Conservation (phyloP, 1,140 invertebrate genomes). For the Venustaconcha ellipsiformis region DNA sequence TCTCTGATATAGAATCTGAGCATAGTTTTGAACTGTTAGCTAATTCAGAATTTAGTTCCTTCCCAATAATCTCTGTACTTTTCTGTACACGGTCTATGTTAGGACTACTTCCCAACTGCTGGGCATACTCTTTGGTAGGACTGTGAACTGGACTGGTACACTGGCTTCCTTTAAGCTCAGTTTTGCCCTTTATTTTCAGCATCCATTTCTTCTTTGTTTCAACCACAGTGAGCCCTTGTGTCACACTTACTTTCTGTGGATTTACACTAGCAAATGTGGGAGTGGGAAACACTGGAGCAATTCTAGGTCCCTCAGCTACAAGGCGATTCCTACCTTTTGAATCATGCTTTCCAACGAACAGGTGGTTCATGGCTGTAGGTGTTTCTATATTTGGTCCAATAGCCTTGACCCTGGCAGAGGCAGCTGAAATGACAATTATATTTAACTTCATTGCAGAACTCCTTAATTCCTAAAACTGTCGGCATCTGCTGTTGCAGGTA, state of each 20-base stretch:
- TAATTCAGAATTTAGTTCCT: no score
- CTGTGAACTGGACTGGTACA: no score
- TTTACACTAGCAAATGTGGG: not conserved
- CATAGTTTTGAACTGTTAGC: no score
- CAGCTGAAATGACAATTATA: constrained; percentile 37
- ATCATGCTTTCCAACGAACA: constrained; percentile 55
- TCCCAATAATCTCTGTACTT: no score
- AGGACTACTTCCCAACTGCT: no score
- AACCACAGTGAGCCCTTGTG: not conserved
- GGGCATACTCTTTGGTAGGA: no score
- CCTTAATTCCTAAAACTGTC: not conserved
- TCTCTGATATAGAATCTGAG: no score
- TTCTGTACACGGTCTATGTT: no score
- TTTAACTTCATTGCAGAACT: constrained; percentile 9
- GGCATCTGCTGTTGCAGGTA: not conserved
- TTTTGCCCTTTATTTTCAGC: no score
- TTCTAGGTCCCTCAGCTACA: constrained; percentile 39
- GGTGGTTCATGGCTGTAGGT: constrained; percentile 62
- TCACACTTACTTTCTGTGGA: not conserved
- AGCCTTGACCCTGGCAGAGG: constrained; percentile 39
- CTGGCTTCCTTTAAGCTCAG: no score
- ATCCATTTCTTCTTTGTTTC: no score
- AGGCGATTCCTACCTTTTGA: constrained; percentile 33
- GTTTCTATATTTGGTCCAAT: constrained; percentile 51
- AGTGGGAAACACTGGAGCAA: constrained; percentile 30